Evolutionary conservation across 2,797 vertebrate species (phyloP), one percentile per base, ranked within the genome.

Genomic region (Sitta carolinensis): DNA sequence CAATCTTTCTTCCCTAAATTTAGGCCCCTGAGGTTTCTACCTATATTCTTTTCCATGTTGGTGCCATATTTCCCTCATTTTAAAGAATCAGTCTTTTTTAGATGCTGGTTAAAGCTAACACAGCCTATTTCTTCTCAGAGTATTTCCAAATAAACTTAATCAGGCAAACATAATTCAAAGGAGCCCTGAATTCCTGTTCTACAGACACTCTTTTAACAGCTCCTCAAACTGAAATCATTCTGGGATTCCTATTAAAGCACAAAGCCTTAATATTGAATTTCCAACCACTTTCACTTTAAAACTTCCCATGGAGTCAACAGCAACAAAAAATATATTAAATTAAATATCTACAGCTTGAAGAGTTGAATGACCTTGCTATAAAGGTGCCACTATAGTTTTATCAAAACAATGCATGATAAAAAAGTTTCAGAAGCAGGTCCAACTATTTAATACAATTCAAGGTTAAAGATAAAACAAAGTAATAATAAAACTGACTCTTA

Each of bases 401-500:
- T 68, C 79, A 87, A 87, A 86, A 19, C 22, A 93, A 75, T 4
- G 6, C 26, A 50, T 5, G n/a, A 85, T 58, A 32, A 69, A 83
- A 64, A 79, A 5, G 55, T 77, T 76, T 68, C 55, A 83, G 84
- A 94, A 91, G 34, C 70, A 87, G 77, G 48, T 94, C 75, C 72
- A 93, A 79, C 62, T 77, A 52, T 63, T 94, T 78, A 70, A 81
- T 50, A 48, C 51, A 85, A 68, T 45, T 75, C 63, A 90, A 93
- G 67, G 84, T 86, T 86, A 95, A 90, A 87, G 75, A 90, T 80
- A 94, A 89, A 92, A 40, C 3, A 55, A 85, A 76, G 27, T 2
- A 58, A 85, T 75, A 90, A 64, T 43, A 91, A 88, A 91, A 58
- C 9, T 25, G 27, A 69, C 32, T 67, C 29, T 75, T 83, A 89